Conservation (phyloP, 2,888 invertebrate genomes). For the Drosophila siamana region DNA sequence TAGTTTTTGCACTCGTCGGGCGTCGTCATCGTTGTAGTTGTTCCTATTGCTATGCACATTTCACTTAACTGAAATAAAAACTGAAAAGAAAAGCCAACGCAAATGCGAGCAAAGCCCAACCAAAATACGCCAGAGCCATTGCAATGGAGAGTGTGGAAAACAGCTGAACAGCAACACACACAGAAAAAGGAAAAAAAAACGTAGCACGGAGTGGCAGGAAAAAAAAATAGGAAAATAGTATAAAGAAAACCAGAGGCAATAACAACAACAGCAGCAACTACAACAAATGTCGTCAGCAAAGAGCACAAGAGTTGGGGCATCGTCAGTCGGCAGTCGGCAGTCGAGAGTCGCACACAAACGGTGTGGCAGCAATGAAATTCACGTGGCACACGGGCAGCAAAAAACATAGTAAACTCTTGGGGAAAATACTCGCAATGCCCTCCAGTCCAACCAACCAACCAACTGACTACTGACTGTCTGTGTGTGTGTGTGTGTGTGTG, state of each 20-base stretch:
- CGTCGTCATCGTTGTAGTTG: slow-evolving; percentile 22
- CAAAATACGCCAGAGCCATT: slow-evolving; percentile 59
- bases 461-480: no score
- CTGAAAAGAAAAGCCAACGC: slow-evolving; percentile 79
- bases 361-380: slow-evolving; percentile 64
- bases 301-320: slow-evolving; percentile 45
- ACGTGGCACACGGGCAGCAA: slow-evolving; percentile 50
- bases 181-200: slow-evolving; percentile 12
- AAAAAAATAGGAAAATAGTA: slow-evolving; percentile 19
- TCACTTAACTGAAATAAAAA: slow-evolving; percentile 78
- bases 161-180: slow-evolving; percentile 13
- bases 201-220: slow-evolving; percentile 7
- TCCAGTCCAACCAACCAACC: slow-evolving; percentile 3
- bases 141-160: slow-evolving; percentile 35
- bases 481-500: no score
- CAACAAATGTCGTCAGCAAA: slow-evolving; percentile 72
- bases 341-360: slow-evolving; percentile 29
- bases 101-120: slow-evolving; percentile 78
- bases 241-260: slow-evolving; percentile 32
- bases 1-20: slow-evolving; percentile 22
- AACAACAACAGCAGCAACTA: slow-evolving; percentile 34
- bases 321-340: slow-evolving; percentile 37
- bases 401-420: slow-evolving; percentile 24
- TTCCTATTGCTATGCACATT: slow-evolving; percentile 66
- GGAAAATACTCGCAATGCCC: slow-evolving; percentile 31